Percentiles rank a stretch among this genome's conserved stretches.
Conservation (phyloP, 2,888 invertebrate genomes). For the Pardosa pseudoannulata region DNA sequence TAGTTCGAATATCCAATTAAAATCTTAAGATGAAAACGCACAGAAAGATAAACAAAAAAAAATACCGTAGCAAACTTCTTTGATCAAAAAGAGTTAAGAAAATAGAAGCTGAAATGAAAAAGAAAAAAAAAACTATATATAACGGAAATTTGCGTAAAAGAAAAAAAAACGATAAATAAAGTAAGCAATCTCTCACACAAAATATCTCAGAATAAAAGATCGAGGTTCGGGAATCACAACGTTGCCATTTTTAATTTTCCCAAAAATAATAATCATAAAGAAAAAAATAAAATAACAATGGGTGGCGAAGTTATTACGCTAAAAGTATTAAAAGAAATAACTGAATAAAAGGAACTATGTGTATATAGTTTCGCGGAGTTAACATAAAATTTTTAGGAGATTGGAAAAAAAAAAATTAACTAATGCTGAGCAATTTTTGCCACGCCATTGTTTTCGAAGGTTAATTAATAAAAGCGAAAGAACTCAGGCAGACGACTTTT, state of each 20-base stretch:
- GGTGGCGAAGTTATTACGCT: slow-evolving; percentile 30
- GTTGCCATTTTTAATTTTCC: slow-evolving; percentile 50
- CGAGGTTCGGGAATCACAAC: slow-evolving; percentile 26
- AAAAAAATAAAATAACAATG: not conserved
- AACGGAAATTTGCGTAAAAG: not conserved
- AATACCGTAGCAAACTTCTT: slow-evolving; percentile 8
- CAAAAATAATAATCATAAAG: slow-evolving; percentile 24
- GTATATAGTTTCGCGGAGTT: slow-evolving; percentile 15
- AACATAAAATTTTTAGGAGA: slow-evolving; percentile 14
- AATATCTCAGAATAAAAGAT: slow-evolving; percentile 44
- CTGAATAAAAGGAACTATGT: slow-evolving; percentile 26
- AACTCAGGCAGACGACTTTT: slow-evolving; percentile 36
- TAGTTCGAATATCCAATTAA: not conserved
- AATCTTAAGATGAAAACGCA: not conserved
- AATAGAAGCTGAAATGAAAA: not conserved
- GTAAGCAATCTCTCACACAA: slow-evolving; percentile 31
- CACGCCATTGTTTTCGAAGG: slow-evolving; percentile 42
- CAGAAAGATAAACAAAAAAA: not conserved
- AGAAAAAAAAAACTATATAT: too few species aligned
- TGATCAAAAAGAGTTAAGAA: slow-evolving; percentile 22
- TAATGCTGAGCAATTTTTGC: slow-evolving; percentile 47
- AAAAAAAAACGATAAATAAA: not conserved
- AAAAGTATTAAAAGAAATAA: slow-evolving; percentile 39
- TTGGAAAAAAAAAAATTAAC: not conserved
- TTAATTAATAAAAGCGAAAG: slow-evolving; percentile 55